Evolutionary conservation across 2,888 invertebrate species (phyloP).

Genomic region (Protodeltote pygarga): DNA sequence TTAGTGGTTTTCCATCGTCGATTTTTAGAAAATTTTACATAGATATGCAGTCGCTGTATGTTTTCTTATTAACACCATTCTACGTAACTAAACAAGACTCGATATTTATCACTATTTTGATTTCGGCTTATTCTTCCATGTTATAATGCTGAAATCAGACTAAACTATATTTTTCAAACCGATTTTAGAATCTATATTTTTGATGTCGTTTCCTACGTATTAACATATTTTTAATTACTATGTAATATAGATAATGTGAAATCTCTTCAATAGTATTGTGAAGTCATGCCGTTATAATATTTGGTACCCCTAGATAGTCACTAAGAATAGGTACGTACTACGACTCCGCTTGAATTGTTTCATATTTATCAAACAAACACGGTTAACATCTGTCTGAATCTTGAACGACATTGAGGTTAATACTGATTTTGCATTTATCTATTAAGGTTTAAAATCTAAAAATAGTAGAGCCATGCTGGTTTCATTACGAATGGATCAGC

Average conservation of each 20-base stretch:
- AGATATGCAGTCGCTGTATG: slow-evolving; percentile 10
- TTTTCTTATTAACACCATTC: slow-evolving; percentile 25
- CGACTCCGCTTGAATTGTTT: slow-evolving; percentile 54
- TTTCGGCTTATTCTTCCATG: slow-evolving; percentile 49
- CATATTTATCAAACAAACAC: neutral
- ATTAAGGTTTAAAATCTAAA: no score
- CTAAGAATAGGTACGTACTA: slow-evolving; percentile 52
- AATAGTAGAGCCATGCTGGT: no score
- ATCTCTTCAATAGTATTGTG: slow-evolving; percentile 27
- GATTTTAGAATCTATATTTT: slow-evolving; percentile 47
- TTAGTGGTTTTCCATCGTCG: slow-evolving; percentile 50
- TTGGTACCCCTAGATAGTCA: slow-evolving; percentile 52
- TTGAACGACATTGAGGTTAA: neutral
- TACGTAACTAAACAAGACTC: slow-evolving; percentile 12
- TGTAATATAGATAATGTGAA: slow-evolving; percentile 27
- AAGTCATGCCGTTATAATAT: slow-evolving; percentile 38
- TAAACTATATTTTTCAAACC: slow-evolving; percentile 40
- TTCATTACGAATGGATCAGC: no score
- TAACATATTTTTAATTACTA: slow-evolving; percentile 38
- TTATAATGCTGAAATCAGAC: slow-evolving; percentile 34
- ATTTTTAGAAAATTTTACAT: slow-evolving; percentile 53
- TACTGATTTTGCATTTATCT: no score
- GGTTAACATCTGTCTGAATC: neutral
- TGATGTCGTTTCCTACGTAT: slow-evolving; percentile 46
- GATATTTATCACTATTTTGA: slow-evolving; percentile 18